Evolutionary conservation across 2,888 invertebrate species (phyloP), one percentile per base, ranked within the genome.

Genomic region (Papilio protenor): DNA sequence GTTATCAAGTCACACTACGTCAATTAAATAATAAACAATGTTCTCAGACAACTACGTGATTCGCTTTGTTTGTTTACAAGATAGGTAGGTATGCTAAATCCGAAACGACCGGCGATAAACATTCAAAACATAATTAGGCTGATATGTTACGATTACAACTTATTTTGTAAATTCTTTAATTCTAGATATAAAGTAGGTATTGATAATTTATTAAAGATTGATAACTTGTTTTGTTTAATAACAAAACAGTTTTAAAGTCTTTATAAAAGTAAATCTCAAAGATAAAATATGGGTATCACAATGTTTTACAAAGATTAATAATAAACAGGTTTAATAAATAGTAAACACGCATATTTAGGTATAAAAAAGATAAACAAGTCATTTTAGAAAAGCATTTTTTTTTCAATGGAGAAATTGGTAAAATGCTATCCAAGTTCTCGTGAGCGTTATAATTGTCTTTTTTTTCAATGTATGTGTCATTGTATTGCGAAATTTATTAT

Each of bases 31-130:
- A 57, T 14, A 21, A 59, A 72, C 61, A 72, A 64, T n/a, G 23
- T n/a, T 10, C 18, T 10, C 8, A 73, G 70, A 70, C 49, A 49
- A 6, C 40, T 45, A 73, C 77, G 73, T 55, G 77, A 77, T 18
- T 66, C 23, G 21, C 6, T 69, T 16, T 77, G 45, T 77, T 73
- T 77, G 69, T 73, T 73, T 69, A 66, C 57, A n/a, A 55, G 45
- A 77, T 61, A 61, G 16, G 47, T 47, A 33, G 2, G 40, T 40
- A 40, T 40, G 8, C 21, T 73, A 77, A 77, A 69, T 45, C 11
- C 40, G 16, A 66, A 73, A 47, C 3, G 47, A 14, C 18, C 8
- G 12, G 6, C 21, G 69, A 73, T 73, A 73, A 77, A 72, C 69
- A 69, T 69, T 73, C 69, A 73, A 57, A 66, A 45, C 55, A 73